Conservation (phyloP, 2,888 invertebrate genomes). For the Scaptomyza tumidula region DNA sequence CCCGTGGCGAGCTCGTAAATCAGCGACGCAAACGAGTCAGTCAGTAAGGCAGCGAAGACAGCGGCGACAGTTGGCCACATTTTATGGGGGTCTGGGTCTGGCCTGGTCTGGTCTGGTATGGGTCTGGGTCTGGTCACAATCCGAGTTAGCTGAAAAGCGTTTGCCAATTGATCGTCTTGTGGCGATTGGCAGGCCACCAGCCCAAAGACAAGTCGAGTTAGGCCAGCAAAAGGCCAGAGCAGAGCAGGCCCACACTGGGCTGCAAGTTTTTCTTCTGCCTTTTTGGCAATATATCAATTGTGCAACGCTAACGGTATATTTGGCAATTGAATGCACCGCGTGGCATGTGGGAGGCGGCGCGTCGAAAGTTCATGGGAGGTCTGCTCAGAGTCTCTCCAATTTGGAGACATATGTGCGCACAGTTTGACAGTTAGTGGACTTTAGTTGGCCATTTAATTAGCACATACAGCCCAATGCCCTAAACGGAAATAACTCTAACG, state of each 20-base stretch:
- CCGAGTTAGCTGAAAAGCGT: conserved; percentile 55
- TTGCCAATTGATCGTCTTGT: conserved; percentile 74
- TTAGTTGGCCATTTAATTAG: conserved; percentile 56
- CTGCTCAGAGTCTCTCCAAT: conserved; percentile 27
- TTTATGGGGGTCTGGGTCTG: conserved; percentile 62
- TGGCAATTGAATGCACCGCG: conserved; percentile 45
- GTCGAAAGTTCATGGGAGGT: conserved; percentile 73
- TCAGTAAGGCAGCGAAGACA: conserved; percentile 40
- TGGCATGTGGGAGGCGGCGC: conserved; percentile 65
- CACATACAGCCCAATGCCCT: conserved; percentile 8
- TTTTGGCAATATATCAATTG: conserved; percentile 73
- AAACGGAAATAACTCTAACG: conserved; percentile 37
- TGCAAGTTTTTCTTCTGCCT: conserved; percentile 53
- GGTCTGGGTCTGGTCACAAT: not conserved
- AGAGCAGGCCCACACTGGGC: conserved; percentile 57
- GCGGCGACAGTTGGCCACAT: conserved; percentile 60
- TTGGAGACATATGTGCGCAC: conserved; percentile 26
- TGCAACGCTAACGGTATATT: conserved; percentile 72
- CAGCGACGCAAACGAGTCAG: conserved; percentile 75
- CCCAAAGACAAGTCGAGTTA: conserved; percentile 5
- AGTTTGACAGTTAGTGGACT: conserved; percentile 31
- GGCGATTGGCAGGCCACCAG: conserved; percentile 71
- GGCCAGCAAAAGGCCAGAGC: conserved; percentile 14
- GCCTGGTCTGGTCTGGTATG: not conserved
- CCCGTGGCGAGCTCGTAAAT: conserved; percentile 82